These are phyloP conservation scores for Acronicta alni DNA, from an alignment of 2,888 invertebrate species.

Conservation along the genomic window DNA sequence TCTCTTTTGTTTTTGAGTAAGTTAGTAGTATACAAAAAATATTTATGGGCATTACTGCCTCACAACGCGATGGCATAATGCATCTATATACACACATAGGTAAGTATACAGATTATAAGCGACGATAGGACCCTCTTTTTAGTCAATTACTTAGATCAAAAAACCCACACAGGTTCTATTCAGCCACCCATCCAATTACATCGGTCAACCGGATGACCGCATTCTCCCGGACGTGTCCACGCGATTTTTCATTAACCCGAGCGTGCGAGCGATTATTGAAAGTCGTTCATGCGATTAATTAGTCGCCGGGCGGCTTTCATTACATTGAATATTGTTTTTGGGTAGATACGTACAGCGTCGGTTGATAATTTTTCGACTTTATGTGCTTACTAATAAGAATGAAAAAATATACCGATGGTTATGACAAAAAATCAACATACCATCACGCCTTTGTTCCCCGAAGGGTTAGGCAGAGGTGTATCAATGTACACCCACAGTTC, in stretches of 20 bases:
- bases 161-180: constrained; percentile 28
- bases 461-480: too few species aligned
- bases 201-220: constrained; percentile 71
- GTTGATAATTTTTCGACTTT: not conserved
- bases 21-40: too few species aligned
- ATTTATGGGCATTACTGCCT: too few species aligned
- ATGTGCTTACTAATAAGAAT: not conserved
- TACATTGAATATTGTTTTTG: constrained; percentile 81
- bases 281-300: constrained; percentile 82
- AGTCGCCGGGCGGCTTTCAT: constrained; percentile 82
- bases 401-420: not conserved
- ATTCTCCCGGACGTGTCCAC: constrained; percentile 73
- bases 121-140: constrained; percentile 29
- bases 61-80: too few species aligned
- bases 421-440: too few species aligned
- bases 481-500: too few species aligned
- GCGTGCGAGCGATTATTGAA: constrained; percentile 76
- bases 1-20: too few species aligned
- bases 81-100: too few species aligned
- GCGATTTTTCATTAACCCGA: constrained; percentile 84
- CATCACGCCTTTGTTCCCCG: too few species aligned
- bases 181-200: constrained; percentile 63
- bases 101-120: too few species aligned
- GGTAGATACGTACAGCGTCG: constrained; percentile 7
- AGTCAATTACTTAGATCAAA: constrained; percentile 38